phyloP scores from a whole-genome alignment of 2,888 invertebrate genomes.

The Marasmarcha lunaedactyla region DNA sequence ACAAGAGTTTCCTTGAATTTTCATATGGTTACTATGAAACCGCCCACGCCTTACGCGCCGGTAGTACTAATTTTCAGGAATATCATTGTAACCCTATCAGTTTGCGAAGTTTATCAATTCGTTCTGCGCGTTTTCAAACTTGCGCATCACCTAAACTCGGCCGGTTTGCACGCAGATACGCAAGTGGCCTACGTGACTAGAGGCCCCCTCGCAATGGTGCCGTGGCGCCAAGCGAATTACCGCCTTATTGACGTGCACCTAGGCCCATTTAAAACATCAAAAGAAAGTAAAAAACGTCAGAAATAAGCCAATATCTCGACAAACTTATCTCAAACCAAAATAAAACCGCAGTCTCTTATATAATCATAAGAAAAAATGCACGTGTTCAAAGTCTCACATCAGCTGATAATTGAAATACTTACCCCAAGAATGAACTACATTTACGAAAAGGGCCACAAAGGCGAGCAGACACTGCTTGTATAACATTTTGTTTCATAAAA shows the following conservation, averaged over 20 bases:
- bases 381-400: slow-evolving; percentile 41
- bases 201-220: slow-evolving; percentile 57
- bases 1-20: no score
- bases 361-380: slow-evolving; percentile 45
- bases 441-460: slow-evolving; percentile 31
- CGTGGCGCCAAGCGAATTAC: slow-evolving; percentile 60
- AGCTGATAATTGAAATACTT: slow-evolving; percentile 51
- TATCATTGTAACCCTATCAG: slow-evolving; percentile 18
- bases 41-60: slow-evolving; percentile 3
- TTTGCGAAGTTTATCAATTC: slow-evolving; percentile 14
- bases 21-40: no score
- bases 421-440: slow-evolving; percentile 51
- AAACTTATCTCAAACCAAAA: slow-evolving; percentile 14
- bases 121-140: slow-evolving; percentile 8
- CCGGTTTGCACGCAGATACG: slow-evolving; percentile 45
- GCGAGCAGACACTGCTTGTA: slow-evolving; percentile 40
- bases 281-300: background rate
- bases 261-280: slow-evolving; percentile 12
- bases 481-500: slow-evolving; percentile 61
- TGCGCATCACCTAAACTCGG: slow-evolving; percentile 26
- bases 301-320: background rate
- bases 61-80: slow-evolving; percentile 34
- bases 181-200: slow-evolving; percentile 71
- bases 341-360: slow-evolving; percentile 25
- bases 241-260: slow-evolving; percentile 45